Conservation (phyloP, 2,888 invertebrate genomes). For the Biston stratarius region DNA sequence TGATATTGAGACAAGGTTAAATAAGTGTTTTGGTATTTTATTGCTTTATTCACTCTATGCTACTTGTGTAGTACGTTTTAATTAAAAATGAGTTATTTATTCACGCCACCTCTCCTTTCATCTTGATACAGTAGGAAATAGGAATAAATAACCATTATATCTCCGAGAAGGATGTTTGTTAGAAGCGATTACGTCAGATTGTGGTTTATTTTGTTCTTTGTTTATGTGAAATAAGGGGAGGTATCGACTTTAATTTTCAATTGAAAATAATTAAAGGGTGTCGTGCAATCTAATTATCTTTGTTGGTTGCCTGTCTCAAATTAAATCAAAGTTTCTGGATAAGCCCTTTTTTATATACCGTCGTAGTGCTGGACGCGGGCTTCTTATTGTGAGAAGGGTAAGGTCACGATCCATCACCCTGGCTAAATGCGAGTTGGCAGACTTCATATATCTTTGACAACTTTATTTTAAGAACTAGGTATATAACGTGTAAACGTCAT, state of each 20-base stretch:
- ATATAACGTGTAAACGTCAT: no score
- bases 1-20: background rate
- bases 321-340: no score
- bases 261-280: background rate
- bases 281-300: no score
- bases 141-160: slow-evolving; percentile 40
- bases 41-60: background rate
- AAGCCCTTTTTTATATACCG: no score
- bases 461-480: no score
- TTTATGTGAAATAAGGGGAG: background rate
- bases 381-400: no score
- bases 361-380: no score
- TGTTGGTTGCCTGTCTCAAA: no score
- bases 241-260: background rate
- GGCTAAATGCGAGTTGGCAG: no score
- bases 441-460: no score
- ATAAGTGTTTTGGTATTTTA: background rate
- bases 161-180: slow-evolving; percentile 25
- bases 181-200: slow-evolving; percentile 17
- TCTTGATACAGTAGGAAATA: slow-evolving; percentile 34
- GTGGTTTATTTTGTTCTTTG: slow-evolving; percentile 4
- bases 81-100: slow-evolving; percentile 65
- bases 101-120: slow-evolving; percentile 44
- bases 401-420: no score
- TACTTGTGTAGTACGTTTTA: slow-evolving; percentile 44